A percentile compares a stretch with the other conserved stretches of the same genome.
Evolutionary conservation across 1,140 invertebrate species (phyloP).

Genomic region (Acromyrmex echinatior): DNA sequence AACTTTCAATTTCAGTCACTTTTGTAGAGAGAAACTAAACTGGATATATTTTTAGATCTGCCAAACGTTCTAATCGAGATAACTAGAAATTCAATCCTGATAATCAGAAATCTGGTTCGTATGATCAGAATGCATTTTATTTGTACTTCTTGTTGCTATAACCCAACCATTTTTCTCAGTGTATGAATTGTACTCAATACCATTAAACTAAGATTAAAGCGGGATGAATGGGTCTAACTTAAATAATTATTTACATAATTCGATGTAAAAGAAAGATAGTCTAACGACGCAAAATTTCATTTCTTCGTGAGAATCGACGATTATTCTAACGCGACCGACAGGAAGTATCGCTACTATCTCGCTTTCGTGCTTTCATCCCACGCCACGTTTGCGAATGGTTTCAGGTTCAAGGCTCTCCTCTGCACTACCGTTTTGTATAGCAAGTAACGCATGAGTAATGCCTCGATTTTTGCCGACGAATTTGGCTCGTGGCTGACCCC

Average conservation of each 20-base stretch:
- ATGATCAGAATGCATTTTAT: no score
- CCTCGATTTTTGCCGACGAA: slow-evolving; percentile 56
- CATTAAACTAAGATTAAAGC: neutral
- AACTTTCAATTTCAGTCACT: no score
- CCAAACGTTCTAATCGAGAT: no score
- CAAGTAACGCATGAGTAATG: slow-evolving; percentile 32
- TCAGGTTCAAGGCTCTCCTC: slow-evolving; percentile 69
- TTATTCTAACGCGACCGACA: slow-evolving; percentile 3
- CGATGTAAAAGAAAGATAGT: neutral
- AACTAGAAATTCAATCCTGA: no score
- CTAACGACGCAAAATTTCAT: neutral
- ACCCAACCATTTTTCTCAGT: no score
- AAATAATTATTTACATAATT: slow-evolving; percentile 7
- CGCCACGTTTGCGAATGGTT: slow-evolving; percentile 46
- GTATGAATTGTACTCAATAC: neutral
- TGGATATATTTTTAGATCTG: no score
- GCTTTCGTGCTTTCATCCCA: slow-evolving; percentile 23
- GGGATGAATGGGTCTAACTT: neutral
- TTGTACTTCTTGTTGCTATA: no score
- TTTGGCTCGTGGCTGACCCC: slow-evolving; percentile 56
- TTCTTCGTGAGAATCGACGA: neutral
- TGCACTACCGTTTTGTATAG: slow-evolving; percentile 47
- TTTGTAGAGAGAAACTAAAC: no score
- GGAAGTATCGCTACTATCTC: slow-evolving; percentile 13
- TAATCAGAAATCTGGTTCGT: no score